phyloP scores from a whole-genome alignment of 1,140 invertebrate species.

The Yoshiicerus persimilis region DNA sequence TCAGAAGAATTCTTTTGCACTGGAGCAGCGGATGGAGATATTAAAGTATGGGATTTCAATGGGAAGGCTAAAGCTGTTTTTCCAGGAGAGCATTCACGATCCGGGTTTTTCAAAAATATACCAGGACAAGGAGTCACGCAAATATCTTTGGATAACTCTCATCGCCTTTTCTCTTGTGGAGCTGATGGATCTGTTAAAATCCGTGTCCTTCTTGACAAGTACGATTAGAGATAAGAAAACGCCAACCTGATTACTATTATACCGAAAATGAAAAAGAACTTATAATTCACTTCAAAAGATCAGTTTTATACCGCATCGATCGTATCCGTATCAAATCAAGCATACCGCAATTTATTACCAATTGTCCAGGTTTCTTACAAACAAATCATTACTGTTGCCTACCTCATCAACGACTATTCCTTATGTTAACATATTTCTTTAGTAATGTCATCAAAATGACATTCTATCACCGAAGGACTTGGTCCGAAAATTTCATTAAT shows the following conservation, averaged over 20 bases:
- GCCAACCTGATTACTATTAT: neutral
- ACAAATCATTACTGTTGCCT: neutral
- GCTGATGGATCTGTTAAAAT: constrained; percentile 99
- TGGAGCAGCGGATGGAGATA: constrained; percentile 97
- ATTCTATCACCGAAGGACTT: too few species aligned
- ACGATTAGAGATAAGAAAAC: neutral
- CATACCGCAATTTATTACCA: neutral
- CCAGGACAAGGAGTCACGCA: constrained; percentile 91
- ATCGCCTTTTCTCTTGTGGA: constrained; percentile 93
- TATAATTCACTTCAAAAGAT: neutral
- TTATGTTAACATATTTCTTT: neutral
- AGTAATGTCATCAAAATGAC: too few species aligned
- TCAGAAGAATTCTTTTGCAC: constrained; percentile 96
- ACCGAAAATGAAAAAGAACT: neutral
- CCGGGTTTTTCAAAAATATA: constrained; percentile 93
- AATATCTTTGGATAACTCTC: constrained; percentile 80
- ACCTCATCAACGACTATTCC: neutral
- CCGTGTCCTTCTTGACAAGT: constrained; percentile 64
- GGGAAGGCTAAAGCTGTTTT: constrained; percentile 58
- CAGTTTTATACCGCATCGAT: neutral
- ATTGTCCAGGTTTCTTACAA: neutral
- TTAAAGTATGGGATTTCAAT: constrained; percentile 72
- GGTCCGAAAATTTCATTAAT: too few species aligned
- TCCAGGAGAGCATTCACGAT: constrained; percentile 86
- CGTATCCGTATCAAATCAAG: neutral